Evolutionary conservation across 30 jellyfish, hydroid and myxozoan genomes (phyloP).

Genomic region (Turritopsis rubra): DNA sequence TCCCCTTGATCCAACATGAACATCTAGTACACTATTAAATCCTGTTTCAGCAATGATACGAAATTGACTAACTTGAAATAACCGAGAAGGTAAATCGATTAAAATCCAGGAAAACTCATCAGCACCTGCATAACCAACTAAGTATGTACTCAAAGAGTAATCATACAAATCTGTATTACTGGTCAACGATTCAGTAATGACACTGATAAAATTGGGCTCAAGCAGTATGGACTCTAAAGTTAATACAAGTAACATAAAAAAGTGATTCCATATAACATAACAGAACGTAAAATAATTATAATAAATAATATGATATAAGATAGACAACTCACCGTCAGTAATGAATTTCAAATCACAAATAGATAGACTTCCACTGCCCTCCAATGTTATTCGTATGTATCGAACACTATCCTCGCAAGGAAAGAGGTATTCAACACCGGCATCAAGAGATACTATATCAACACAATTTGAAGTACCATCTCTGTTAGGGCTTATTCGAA

Average conservation of each 20-base stretch:
- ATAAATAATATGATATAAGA: too few relatives aligned
- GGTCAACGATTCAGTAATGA: not conserved
- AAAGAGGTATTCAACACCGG: not conserved
- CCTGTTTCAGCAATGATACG: not conserved
- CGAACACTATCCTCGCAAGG: not conserved
- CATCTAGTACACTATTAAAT: not conserved
- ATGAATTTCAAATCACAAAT: not conserved
- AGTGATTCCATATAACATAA: not conserved
- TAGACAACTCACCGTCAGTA: not conserved
- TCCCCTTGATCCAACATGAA: conserved; percentile 5
- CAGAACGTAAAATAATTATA: not conserved
- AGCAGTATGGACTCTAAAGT: not conserved
- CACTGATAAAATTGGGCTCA: not conserved
- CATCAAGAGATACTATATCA: not conserved
- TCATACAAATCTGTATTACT: not conserved
- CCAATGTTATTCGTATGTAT: not conserved
- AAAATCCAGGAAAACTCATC: not conserved
- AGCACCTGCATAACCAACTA: not conserved
- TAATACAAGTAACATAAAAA: not conserved
- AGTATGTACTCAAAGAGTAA: not conserved
- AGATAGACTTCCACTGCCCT: not conserved
- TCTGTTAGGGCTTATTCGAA: not conserved
- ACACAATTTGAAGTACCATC: not conserved
- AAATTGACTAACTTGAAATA: not conserved
- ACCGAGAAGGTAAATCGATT: not conserved